Evolutionary conservation across 2,888 invertebrate genomes (phyloP).

Genomic region (Aelia acuminata): DNA sequence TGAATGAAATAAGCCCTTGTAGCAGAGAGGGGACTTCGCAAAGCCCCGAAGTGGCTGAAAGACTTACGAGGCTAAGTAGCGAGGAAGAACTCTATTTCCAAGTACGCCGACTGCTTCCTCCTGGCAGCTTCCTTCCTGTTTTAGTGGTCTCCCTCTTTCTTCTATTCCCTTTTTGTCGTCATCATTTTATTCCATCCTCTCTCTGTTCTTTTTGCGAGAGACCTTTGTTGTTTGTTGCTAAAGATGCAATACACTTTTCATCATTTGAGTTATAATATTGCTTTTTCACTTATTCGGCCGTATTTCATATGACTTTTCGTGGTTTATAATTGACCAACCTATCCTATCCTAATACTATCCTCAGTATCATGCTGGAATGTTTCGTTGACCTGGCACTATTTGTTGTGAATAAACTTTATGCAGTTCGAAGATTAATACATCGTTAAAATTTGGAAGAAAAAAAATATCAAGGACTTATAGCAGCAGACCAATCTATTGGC

Average conservation of each 20-base stretch:
- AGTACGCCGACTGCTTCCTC: neutral
- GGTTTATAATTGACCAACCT: too few relatives aligned
- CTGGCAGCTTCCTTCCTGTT: constrained; percentile 6
- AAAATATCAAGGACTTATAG: too few relatives aligned
- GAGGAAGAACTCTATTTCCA: constrained; percentile 15
- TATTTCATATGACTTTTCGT: too few relatives aligned
- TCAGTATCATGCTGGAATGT: too few relatives aligned
- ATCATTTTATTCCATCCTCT: neutral
- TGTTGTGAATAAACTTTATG: too few relatives aligned
- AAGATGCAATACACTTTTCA: neutral
- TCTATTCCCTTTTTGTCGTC: neutral
- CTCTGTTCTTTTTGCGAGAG: neutral
- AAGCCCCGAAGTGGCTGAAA: neutral
- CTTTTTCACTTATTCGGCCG: too few relatives aligned
- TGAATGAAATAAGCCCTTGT: neutral
- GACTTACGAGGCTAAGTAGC: neutral
- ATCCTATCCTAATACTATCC: too few relatives aligned
- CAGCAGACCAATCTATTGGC: too few relatives aligned
- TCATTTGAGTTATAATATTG: too few relatives aligned
- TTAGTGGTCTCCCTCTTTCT: neutral
- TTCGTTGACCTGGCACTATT: too few relatives aligned
- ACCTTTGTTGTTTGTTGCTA: neutral
- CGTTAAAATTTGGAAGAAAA: too few relatives aligned
- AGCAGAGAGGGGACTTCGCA: neutral
- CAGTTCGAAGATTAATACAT: too few relatives aligned